phyloP scores from a whole-genome alignment of 1,140 invertebrate genomes.

The Bursaphelenchus mucronatus region DNA sequence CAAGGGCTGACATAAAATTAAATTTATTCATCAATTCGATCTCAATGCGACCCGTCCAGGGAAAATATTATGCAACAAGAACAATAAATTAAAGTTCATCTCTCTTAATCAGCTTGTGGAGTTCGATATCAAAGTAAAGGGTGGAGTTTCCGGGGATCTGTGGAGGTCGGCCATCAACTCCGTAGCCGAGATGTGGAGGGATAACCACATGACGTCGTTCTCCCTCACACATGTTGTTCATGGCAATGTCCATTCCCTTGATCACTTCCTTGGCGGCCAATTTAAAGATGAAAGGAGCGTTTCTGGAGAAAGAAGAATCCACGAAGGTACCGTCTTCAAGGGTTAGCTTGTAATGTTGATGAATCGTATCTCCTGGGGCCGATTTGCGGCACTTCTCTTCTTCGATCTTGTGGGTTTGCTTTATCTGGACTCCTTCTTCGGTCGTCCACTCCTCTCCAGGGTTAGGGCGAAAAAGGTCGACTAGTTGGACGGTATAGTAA shows the following conservation, averaged over 20 bases:
- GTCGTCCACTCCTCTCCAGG: slow-evolving; percentile 51
- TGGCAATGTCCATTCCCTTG: slow-evolving; percentile 51
- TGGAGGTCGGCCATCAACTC: slow-evolving; percentile 34
- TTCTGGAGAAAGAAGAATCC: slow-evolving; percentile 55
- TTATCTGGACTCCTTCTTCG: slow-evolving; percentile 56
- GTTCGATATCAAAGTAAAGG: slow-evolving; percentile 59
- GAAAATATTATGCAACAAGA: slow-evolving; percentile 7
- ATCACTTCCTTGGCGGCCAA: slow-evolving; percentile 50
- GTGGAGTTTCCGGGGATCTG: slow-evolving; percentile 53
- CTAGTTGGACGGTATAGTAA: slow-evolving; percentile 59
- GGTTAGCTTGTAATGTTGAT: slow-evolving; percentile 58
- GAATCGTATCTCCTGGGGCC: slow-evolving; percentile 55
- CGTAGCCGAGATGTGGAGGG: slow-evolving; percentile 43
- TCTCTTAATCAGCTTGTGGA: slow-evolving; percentile 56
- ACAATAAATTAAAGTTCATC: slow-evolving; percentile 41
- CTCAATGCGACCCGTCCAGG: background rate
- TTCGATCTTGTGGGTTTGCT: slow-evolving; percentile 58
- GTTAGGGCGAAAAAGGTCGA: slow-evolving; percentile 51
- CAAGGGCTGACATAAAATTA: too few relatives aligned
- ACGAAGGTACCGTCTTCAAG: slow-evolving; percentile 59
- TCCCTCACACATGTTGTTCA: slow-evolving; percentile 60
- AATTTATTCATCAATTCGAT: too few relatives aligned
- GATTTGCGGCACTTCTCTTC: slow-evolving; percentile 56
- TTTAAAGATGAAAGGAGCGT: slow-evolving; percentile 56
- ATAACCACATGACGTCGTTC: slow-evolving; percentile 56